Evolutionary conservation across 2,797 vertebrate genomes (phyloP).

Genomic region (Trachurus trachurus): DNA sequence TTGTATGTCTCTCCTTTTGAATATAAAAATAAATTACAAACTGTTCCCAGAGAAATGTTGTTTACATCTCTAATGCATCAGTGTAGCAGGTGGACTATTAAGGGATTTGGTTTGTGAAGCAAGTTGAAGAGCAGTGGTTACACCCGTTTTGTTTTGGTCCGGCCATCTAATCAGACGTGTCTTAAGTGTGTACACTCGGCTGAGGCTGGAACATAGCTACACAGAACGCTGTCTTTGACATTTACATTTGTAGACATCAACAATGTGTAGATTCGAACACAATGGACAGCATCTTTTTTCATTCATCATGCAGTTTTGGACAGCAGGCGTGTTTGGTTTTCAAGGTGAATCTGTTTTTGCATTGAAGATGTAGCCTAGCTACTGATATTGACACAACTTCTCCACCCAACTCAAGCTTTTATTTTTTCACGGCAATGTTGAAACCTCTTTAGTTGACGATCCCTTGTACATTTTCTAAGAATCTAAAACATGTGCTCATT

Average conservation of each 20-base stretch:
- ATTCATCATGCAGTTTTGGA: background rate
- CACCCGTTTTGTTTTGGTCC: background rate
- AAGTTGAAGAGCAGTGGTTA: background rate
- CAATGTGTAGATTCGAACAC: background rate
- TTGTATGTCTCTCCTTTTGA: background rate
- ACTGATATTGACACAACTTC: background rate
- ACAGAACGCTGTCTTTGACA: background rate
- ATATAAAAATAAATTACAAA: background rate
- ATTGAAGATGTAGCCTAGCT: background rate
- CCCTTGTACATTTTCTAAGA: background rate
- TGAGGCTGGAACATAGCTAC: background rate
- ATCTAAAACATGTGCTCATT: background rate
- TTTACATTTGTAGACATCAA: background rate
- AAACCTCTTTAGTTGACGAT: too few relatives aligned
- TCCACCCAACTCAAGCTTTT: background rate
- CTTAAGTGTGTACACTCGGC: background rate
- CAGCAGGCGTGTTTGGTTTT: background rate
- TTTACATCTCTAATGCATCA: background rate
- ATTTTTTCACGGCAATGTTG: background rate
- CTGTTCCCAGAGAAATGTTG: slow-evolving; percentile 1
- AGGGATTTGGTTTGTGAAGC: background rate
- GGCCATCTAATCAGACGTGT: background rate
- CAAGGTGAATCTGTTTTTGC: background rate
- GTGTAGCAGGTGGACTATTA: slow-evolving; percentile 10
- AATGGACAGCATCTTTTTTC: background rate